phyloP scores from a whole-genome alignment of 2,113 vertebrate genomes.

The Gallinago paraguaiae region DNA sequence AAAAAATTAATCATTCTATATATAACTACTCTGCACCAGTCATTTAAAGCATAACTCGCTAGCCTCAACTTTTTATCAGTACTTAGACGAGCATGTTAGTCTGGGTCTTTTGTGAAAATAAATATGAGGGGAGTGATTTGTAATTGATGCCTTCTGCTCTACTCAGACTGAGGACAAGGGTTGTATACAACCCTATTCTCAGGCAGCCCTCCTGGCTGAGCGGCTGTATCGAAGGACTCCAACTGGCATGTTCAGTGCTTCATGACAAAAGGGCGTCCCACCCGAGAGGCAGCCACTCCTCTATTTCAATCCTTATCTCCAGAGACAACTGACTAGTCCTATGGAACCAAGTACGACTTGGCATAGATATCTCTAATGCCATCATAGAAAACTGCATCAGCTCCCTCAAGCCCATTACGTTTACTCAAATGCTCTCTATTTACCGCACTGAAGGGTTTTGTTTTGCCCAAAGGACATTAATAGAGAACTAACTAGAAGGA shows the following conservation, averaged over 20 bases:
- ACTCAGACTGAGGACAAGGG: not conserved
- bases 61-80: not conserved
- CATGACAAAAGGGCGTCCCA: fast-evolving
- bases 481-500: not conserved
- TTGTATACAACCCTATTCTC: not conserved
- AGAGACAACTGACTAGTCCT: not conserved
- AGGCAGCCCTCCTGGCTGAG: not conserved
- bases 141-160: slow-evolving; percentile 26
- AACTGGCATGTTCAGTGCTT: not conserved
- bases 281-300: not conserved
- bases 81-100: not conserved
- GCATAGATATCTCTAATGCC: not conserved
- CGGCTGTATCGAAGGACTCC: not conserved
- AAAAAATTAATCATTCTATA: not conserved
- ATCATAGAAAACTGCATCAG: not conserved
- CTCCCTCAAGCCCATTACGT: slow-evolving; percentile 14
- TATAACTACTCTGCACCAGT: not conserved
- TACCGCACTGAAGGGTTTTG: not conserved
- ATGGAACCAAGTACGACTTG: not conserved
- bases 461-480: slow-evolving; percentile 7
- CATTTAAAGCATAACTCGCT: not conserved
- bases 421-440: not conserved
- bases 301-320: not conserved
- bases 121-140: slow-evolving; percentile 31
- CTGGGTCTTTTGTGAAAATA: slow-evolving; percentile 33